These are phyloP conservation scores for Melitaea cinxia DNA, from an alignment of 1,140 invertebrate species.

Conservation along the genomic window DNA sequence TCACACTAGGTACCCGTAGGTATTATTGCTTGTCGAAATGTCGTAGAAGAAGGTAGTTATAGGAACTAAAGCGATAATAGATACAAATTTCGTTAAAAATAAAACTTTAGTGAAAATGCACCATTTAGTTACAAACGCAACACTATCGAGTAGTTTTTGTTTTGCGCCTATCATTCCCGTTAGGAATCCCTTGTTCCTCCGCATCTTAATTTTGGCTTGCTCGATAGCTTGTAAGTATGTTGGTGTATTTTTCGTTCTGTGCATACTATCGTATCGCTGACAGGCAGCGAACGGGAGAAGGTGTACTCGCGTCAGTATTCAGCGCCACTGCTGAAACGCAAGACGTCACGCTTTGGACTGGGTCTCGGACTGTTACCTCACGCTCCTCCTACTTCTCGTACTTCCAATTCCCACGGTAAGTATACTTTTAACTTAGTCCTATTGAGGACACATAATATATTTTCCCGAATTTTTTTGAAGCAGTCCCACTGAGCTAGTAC, in stretches of 20 bases:
- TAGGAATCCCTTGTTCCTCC: neutral
- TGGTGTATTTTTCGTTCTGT: neutral
- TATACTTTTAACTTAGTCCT: too few relatives aligned
- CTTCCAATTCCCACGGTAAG: conserved; percentile 62
- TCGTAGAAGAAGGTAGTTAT: too few relatives aligned
- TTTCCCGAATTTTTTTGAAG: too few relatives aligned
- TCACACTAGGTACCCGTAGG: too few relatives aligned
- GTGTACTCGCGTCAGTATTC: conserved; percentile 94
- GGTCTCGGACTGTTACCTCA: conserved; percentile 93
- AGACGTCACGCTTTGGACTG: conserved; percentile 94
- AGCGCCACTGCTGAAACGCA: conserved; percentile 93
- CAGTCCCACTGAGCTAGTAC: too few relatives aligned
- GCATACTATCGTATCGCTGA: neutral
- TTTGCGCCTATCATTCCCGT: neutral
- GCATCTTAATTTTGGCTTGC: neutral
- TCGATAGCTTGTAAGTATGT: neutral
- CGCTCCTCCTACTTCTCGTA: conserved; percentile 58
- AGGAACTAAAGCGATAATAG: too few relatives aligned
- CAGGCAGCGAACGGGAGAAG: conserved; percentile 90
- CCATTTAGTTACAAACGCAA: neutral
- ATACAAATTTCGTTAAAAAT: too few relatives aligned
- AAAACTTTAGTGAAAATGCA: too few relatives aligned
- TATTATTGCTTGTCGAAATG: too few relatives aligned
- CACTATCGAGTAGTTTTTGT: neutral
- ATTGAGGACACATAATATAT: too few relatives aligned